phyloP scores from a whole-genome alignment of 2,888 invertebrate species.

The Horisme vitalbata region DNA sequence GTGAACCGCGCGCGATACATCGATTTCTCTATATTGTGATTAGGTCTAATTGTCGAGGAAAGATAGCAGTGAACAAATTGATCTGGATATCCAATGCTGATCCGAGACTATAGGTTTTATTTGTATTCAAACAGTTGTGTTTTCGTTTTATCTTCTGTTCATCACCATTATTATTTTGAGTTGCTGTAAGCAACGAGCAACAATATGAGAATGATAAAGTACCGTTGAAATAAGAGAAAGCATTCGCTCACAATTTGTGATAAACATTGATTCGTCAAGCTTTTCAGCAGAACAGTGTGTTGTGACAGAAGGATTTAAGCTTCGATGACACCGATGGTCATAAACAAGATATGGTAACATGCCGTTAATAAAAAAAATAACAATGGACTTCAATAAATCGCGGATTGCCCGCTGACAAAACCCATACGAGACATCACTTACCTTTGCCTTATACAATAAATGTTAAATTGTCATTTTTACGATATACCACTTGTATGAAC shows the following conservation, averaged over 20 bases:
- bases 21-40: slow-evolving; percentile 12
- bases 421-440: slow-evolving; percentile 69
- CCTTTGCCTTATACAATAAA: slow-evolving; percentile 67
- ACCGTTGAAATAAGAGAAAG: slow-evolving; percentile 31
- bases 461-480: slow-evolving; percentile 73
- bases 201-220: slow-evolving; percentile 26
- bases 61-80: slow-evolving; percentile 6
- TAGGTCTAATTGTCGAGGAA: slow-evolving; percentile 8
- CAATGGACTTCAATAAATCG: slow-evolving; percentile 70
- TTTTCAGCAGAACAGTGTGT: slow-evolving; percentile 44
- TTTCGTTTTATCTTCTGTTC: neutral
- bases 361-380: slow-evolving; percentile 73
- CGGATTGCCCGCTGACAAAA: slow-evolving; percentile 76
- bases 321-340: slow-evolving; percentile 35
- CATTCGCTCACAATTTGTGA: slow-evolving; percentile 34
- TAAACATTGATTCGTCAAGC: slow-evolving; percentile 50
- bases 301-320: slow-evolving; percentile 43
- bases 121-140: too few relatives aligned
- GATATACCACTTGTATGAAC: slow-evolving; percentile 55
- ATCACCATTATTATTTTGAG: too few relatives aligned
- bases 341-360: slow-evolving; percentile 53
- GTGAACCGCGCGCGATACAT: slow-evolving; percentile 3
- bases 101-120: neutral
- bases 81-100: neutral
- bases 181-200: slow-evolving; percentile 9